These are phyloP conservation scores for Acanthurus tractus DNA, from an alignment of 2,797 vertebrate genomes.

Conservation along the genomic window DNA sequence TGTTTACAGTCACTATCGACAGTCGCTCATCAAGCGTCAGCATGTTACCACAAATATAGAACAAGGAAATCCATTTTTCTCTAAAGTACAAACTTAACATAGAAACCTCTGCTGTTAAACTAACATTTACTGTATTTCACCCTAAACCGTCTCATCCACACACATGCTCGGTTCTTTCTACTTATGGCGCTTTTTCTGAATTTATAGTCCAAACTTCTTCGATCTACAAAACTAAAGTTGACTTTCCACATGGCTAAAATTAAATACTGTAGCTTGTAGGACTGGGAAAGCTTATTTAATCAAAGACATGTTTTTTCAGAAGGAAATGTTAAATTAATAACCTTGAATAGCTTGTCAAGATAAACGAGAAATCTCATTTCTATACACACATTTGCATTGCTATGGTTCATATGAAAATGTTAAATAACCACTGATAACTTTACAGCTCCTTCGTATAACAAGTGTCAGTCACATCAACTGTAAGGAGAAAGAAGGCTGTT, in stretches of 20 bases:
- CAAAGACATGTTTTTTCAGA: constrained; percentile 30
- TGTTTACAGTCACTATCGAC: constrained; percentile 43
- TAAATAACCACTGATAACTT: constrained; percentile 34
- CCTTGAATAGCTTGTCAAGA: constrained; percentile 59
- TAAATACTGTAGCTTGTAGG: constrained; percentile 79
- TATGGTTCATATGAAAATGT: constrained; percentile 45
- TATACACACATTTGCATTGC: constrained; percentile 59
- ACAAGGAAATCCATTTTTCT: constrained; percentile 55
- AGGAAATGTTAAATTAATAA: constrained; percentile 21
- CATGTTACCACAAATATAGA: constrained; percentile 52
- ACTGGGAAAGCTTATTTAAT: constrained; percentile 70
- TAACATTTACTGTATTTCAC: constrained; percentile 59
- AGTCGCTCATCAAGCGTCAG: constrained; percentile 47
- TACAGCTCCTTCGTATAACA: constrained; percentile 15
- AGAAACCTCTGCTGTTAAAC: constrained; percentile 63
- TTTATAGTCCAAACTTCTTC: constrained; percentile 32
- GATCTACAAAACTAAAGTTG: constrained; percentile 47
- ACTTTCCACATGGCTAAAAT: constrained; percentile 71
- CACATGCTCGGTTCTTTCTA: constrained; percentile 30
- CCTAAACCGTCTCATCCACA: constrained; percentile 39
- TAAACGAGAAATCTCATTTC: constrained; percentile 41
- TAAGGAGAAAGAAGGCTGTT: constrained; percentile 12
- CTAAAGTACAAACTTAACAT: constrained; percentile 55
- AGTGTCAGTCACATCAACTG: constrained; percentile 36
- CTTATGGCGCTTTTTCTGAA: constrained; percentile 41